phyloP scores from a whole-genome alignment of 2,113 vertebrate genomes.

The Pogonocichla stellata region DNA sequence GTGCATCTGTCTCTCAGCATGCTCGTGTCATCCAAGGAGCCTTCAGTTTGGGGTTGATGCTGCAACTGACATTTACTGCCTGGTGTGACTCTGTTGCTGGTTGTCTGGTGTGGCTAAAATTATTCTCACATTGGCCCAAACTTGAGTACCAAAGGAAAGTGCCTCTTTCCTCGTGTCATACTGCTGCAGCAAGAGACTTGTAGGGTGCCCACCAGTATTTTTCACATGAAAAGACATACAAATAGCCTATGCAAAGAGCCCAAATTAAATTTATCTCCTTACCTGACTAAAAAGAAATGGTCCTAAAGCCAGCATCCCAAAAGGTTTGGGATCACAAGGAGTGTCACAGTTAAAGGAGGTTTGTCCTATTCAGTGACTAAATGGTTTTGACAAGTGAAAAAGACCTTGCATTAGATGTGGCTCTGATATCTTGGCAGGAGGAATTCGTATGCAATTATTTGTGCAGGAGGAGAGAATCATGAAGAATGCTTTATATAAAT shows the following conservation, averaged over 20 bases:
- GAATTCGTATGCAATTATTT: slow-evolving; percentile 5
- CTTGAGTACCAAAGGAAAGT: not conserved
- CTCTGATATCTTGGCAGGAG: not conserved
- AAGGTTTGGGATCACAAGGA: not conserved
- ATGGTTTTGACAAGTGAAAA: not conserved
- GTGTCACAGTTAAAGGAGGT: not conserved
- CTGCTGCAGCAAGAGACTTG: not conserved
- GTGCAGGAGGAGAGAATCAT: not conserved
- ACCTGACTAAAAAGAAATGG: not conserved
- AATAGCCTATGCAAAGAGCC: not conserved
- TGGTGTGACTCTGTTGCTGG: not conserved
- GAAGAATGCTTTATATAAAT: not conserved
- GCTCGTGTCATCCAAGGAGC: not conserved
- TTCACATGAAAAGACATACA: not conserved
- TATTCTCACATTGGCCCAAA: not conserved
- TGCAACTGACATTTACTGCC: not conserved
- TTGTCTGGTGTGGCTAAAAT: not conserved
- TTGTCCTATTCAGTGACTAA: not conserved
- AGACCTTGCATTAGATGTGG: not conserved
- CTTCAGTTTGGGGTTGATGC: not conserved
- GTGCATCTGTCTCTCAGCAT: not conserved
- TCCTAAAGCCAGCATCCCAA: not conserved
- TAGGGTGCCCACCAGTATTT: not conserved
- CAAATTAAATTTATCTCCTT: not conserved
- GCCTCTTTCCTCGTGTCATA: not conserved